phyloP scores from a whole-genome alignment of 2,113 vertebrate species.

The Pluvianellus socialis region DNA sequence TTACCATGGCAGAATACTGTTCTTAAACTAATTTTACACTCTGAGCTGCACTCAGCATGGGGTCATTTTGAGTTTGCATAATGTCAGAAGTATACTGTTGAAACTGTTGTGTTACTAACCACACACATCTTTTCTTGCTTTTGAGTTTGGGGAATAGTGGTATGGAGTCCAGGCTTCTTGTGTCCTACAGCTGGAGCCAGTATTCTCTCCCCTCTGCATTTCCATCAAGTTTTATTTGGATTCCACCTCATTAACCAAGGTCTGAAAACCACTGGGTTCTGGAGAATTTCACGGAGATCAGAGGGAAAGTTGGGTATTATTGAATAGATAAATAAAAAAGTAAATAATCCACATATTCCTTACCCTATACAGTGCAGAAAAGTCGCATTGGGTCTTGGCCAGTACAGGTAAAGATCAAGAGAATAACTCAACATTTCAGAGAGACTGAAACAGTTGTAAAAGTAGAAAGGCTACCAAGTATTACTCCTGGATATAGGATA shows the following conservation, averaged over 20 bases:
- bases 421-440: slow-evolving; percentile 18
- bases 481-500: slow-evolving; percentile 23
- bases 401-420: not conserved
- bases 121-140: not conserved
- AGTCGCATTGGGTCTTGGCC: not conserved
- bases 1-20: not conserved
- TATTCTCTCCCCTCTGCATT: not conserved
- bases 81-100: not conserved
- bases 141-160: not conserved
- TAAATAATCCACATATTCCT: not conserved
- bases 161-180: not conserved
- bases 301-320: not conserved
- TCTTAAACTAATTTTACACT: not conserved
- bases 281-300: not conserved
- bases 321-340: not conserved
- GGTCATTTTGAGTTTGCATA: not conserved
- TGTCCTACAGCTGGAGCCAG: not conserved
- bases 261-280: not conserved
- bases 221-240: not conserved
- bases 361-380: not conserved
- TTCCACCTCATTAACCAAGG: not conserved
- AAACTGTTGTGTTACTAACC: not conserved
- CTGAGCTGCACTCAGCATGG: not conserved
- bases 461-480: not conserved
- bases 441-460: not conserved